Evolutionary conservation across 2,113 vertebrate genomes (phyloP).

Genomic region (Apteryx owenii): DNA sequence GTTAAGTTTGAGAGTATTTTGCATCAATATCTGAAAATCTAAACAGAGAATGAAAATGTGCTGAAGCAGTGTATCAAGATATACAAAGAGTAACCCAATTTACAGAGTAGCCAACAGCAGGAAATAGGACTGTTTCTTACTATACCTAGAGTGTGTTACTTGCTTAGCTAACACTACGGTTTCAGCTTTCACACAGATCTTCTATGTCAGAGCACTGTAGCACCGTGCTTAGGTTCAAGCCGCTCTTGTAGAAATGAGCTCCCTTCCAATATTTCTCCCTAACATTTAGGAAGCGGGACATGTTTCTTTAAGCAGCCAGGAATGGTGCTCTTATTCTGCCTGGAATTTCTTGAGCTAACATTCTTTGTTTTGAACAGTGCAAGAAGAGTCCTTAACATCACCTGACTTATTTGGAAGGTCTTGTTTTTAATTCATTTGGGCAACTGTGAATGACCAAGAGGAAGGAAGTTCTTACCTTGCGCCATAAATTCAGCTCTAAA

Average conservation of each 20-base stretch:
- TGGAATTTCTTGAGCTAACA: background rate
- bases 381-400: background rate
- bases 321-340: background rate
- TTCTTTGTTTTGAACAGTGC: background rate
- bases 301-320: background rate
- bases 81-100: no score
- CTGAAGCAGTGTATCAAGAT: background rate
- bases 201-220: background rate
- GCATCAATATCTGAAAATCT: background rate
- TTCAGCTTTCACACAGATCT: background rate
- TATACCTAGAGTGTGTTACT: accelerated
- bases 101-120: background rate
- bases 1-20: background rate
- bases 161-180: background rate
- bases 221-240: background rate
- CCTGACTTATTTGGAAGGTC: background rate
- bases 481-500: background rate
- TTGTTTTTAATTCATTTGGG: background rate
- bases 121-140: background rate
- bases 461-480: background rate
- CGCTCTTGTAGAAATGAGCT: background rate
- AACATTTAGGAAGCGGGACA: background rate
- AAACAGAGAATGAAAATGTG: background rate
- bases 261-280: background rate
- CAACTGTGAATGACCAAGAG: background rate